These are phyloP conservation scores for Beris chalybata DNA, from an alignment of 2,888 invertebrate species.

Conservation along the genomic window DNA sequence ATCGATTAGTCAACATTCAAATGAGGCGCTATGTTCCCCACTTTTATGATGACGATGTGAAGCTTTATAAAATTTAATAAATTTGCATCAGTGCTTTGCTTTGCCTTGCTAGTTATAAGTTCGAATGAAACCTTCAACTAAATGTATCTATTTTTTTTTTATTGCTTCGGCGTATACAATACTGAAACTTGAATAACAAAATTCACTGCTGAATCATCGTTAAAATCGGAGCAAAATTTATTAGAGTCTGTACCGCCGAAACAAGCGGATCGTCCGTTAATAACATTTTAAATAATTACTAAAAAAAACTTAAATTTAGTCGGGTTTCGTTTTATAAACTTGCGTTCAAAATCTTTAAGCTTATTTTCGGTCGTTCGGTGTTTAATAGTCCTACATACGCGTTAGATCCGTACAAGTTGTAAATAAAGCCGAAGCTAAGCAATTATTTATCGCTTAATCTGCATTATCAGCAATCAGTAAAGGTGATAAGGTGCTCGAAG, in stretches of 20 bases:
- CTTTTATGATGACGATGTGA: slow-evolving; percentile 15
- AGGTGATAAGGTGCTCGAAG: slow-evolving; percentile 20
- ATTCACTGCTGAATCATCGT: slow-evolving; percentile 17
- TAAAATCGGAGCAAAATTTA: slow-evolving; percentile 18
- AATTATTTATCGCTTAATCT: slow-evolving; percentile 16
- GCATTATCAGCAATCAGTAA: slow-evolving; percentile 19
- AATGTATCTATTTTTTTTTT: slow-evolving; percentile 12
- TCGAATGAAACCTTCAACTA: slow-evolving; percentile 23
- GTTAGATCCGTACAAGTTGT: too few relatives aligned
- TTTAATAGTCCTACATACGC: too few relatives aligned
- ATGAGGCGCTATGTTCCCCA: slow-evolving; percentile 11
- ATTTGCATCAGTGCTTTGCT: slow-evolving; percentile 21
- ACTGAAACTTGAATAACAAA: slow-evolving; percentile 1
- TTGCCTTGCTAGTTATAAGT: slow-evolving; percentile 3
- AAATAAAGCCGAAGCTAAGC: too few relatives aligned
- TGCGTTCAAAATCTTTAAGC: too few relatives aligned
- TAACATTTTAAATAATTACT: too few relatives aligned
- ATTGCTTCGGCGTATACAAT: slow-evolving; percentile 8
- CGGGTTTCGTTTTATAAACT: too few relatives aligned
- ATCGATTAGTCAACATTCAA: slow-evolving; percentile 28
- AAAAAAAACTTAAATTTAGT: too few relatives aligned
- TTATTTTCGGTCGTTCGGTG: too few relatives aligned
- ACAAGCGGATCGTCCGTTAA: slow-evolving; percentile 4
- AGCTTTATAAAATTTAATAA: slow-evolving; percentile 18
- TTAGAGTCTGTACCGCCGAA: slow-evolving; percentile 4